Base-by-base conservation (phyloP, 2,888 invertebrate species). In the Heliconius sara region DNA sequence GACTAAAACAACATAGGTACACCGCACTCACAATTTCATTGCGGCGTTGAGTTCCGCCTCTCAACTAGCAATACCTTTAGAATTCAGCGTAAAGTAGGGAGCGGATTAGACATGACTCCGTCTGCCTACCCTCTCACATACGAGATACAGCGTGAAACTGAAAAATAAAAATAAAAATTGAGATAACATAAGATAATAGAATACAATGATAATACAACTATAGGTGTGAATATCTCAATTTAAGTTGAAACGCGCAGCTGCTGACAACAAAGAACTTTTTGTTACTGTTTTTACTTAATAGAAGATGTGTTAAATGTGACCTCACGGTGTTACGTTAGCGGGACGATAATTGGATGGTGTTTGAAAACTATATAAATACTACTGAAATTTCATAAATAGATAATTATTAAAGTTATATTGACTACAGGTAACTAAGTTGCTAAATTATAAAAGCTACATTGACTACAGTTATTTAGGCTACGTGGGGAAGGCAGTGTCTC, bases 191-290 rank as follows among this genome's bases (percentile, higher is more conserved):
- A 27, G 57, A 63, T 76, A 79, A 70, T 65, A 66, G 74, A 68
- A 66, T 67, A 76, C 47, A 34, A 80, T 76, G 74, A 76, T 52
- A 76, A 68, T 43, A 66, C 52, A 30, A 79, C 80, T 77, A 57
- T 80, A 85, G 85, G 87, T 86, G 87, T 86, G 84, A 87, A 87
- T 84, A 84, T 84, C 81, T 84, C 83, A 85, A 86, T 86, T 85
- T 83, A 82, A 81, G 77, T 79, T 80, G 73, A 76, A 84, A 83
- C 77, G 76, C 79, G 81, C 87, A 86, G 85, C 82, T 87, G 86
- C 81, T 80, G 43, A 76, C 82, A 83, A 87, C 87, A 87, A 87
- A 85, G 83, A 83, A 83, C 83, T 85, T 87, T 85, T 87, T 86
- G 86, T 86, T 83, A 83, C 83, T 83, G 83, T 84, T 84, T 85